Evolutionary conservation across 2,113 vertebrate species (phyloP).

Genomic region (Leucosticte australis): DNA sequence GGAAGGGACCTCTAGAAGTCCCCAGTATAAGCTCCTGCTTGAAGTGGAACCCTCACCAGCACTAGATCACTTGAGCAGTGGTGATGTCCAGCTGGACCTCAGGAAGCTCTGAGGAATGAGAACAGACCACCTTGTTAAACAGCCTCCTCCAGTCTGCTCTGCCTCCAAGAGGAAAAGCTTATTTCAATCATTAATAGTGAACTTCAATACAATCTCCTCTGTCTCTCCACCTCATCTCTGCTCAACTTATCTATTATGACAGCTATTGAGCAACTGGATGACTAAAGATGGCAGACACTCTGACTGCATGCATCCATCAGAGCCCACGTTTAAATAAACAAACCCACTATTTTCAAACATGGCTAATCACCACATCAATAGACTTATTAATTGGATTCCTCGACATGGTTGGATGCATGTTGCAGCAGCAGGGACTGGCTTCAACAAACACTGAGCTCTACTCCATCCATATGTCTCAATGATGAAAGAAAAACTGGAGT

Average conservation of each 20-base stretch:
- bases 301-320: not conserved
- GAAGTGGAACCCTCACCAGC: not conserved
- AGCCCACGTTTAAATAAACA: conserved; percentile 49
- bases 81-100: not conserved
- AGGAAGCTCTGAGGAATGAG: not conserved
- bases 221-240: not conserved
- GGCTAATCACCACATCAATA: conserved; percentile 57
- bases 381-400: conserved; percentile 48
- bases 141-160: not conserved
- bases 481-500: conserved; percentile 36
- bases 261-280: conserved; percentile 52
- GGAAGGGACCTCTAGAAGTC: not conserved
- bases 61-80: rapidly evolving
- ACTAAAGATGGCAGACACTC: conserved; percentile 52
- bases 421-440: conserved; percentile 55
- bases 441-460: conserved; percentile 36
- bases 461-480: conserved; percentile 41
- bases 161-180: not conserved
- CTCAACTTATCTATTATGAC: conserved; percentile 14
- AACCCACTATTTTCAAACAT: conserved; percentile 47
- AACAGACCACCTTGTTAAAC: not conserved
- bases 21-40: not conserved
- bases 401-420: conserved; percentile 25
- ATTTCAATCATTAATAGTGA: not conserved
- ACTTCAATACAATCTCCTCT: conserved; percentile 7